Base-by-base conservation (phyloP, 2,888 invertebrate species). In the Pemphredon lugubris region DNA sequence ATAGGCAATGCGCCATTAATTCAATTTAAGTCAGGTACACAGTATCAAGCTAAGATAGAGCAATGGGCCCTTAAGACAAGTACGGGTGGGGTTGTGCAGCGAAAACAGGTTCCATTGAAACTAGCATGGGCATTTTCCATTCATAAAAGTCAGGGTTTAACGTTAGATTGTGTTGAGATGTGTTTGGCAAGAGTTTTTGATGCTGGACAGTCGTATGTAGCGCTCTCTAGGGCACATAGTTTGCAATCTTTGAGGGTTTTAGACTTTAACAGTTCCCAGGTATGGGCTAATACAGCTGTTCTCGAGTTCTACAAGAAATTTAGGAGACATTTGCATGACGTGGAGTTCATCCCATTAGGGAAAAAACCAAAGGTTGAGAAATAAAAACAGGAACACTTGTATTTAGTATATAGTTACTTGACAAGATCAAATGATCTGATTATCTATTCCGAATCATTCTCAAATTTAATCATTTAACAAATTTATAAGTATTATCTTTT, bases 91-190 rank as follows among this genome's bases (percentile, higher is more conserved):
- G 79, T 90, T 5, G 71, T 93, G n/a, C 88, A 90, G 1, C 88
- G 95, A 20, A 91, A 90, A 81, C 97, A 97, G 90, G 90, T 98
- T 3, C 98, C 98, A 0, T 90, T 98, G 0, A 96, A 96, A 86
- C 91, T 98, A 14, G 98, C 98, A 13, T 98, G 98, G 98, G 98
- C 98, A 0, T 98, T 98, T 90, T 98, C 98, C 1, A 98, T 98
- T 83, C 98, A 98, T 88, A 98, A 98, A 90, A 97, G 97, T 61
- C 96, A 98, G 92, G 98, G 98, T 1, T 92, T 98, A 84, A 98
- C 98, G 0, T 91, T 98, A 75, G 98, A 98, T 87, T 97, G 97
- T 91, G 97, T 98, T 0, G 98, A 98, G 91, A 97, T 98, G 94
- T 96, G 97, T 4, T 90, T 98, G 51, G 93, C 94, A 0, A 94